Evolutionary conservation across 2,113 vertebrate genomes (phyloP).

Genomic region (Thinocorus orbignyianus): DNA sequence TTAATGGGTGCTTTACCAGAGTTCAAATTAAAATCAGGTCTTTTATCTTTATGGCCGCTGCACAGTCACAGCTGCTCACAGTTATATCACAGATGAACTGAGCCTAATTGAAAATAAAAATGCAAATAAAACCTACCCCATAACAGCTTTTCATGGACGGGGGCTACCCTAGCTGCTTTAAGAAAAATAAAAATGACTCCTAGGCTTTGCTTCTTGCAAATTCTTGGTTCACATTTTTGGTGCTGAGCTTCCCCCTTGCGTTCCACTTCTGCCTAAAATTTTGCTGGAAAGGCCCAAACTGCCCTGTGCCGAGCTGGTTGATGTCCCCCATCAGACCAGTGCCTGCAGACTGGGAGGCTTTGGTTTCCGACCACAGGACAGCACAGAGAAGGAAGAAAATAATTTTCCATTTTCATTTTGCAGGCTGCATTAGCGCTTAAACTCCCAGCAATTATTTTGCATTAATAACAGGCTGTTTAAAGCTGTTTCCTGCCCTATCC

Average conservation of each 20-base stretch:
- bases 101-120: slow-evolving; percentile 83
- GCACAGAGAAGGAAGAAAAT: neutral
- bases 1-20: slow-evolving; percentile 81
- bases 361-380: neutral
- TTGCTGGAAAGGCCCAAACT: neutral
- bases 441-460: neutral
- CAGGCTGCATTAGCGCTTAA: neutral
- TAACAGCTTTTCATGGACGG: slow-evolving; percentile 61
- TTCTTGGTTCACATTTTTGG: neutral
- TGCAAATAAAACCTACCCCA: slow-evolving; percentile 77
- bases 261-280: neutral
- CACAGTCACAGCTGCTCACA: slow-evolving; percentile 77
- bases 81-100: slow-evolving; percentile 80
- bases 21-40: slow-evolving; percentile 81
- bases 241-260: slow-evolving; percentile 11
- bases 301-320: neutral
- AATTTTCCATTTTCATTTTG: neutral
- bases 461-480: neutral
- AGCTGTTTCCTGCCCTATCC: neutral
- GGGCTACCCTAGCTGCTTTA: neutral
- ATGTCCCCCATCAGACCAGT: neutral
- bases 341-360: neutral
- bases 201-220: neutral
- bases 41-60: slow-evolving; percentile 80
- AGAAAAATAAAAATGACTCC: slow-evolving; percentile 52